Evolutionary conservation across 2,888 invertebrate species (phyloP), one percentile per base, ranked within the genome.

Genomic region (Caenorhabditis drosophilae): DNA sequence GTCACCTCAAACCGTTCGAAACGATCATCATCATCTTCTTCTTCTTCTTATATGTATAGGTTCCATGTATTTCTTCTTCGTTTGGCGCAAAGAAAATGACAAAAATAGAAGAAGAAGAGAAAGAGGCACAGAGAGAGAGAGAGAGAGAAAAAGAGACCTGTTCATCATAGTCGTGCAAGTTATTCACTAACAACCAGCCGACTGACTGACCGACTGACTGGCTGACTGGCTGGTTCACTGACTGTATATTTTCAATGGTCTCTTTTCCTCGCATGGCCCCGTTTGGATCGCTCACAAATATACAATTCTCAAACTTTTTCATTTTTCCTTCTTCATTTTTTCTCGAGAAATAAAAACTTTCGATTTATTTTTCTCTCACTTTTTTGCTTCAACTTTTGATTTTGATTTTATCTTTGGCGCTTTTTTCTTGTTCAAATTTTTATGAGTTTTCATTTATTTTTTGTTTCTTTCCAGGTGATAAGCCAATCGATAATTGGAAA

Each of bases 211-310:
- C 60, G 54, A 54, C 54, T 60, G 60, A 54, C 53, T 60, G 60
- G 38, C 49, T 60, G 54, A 54, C 53, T 31, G 31, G 6, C 7
- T 31, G 31, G 31, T 31, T 6, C 12, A 6, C 31, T 31, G 31
- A 9, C 31, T 31, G 6, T 31, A 31, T 9, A 9, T 6, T 6
- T 60, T 54, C 54, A 60, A 53, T 60, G 54, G 53, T 60, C 60
- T 60, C 54, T 60, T 42, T 60, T 53, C 49, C 52, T 42, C 59
- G 59, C 49, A 54, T 60, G 60, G 60, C 60, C 60, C 60, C 60
- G 60, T 60, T 60, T 54, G 40, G 12, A n/a, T n/a, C n/a, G n/a
- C n/a, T n/a, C n/a, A n/a, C n/a, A n/a, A n/a, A n/a, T n/a, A n/a
- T n/a, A 9, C 31, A 31, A 31, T 31, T 31, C 12, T 31, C 31